Base-by-base conservation (phyloP, 2,888 invertebrate genomes). In the Aelia acuminata region DNA sequence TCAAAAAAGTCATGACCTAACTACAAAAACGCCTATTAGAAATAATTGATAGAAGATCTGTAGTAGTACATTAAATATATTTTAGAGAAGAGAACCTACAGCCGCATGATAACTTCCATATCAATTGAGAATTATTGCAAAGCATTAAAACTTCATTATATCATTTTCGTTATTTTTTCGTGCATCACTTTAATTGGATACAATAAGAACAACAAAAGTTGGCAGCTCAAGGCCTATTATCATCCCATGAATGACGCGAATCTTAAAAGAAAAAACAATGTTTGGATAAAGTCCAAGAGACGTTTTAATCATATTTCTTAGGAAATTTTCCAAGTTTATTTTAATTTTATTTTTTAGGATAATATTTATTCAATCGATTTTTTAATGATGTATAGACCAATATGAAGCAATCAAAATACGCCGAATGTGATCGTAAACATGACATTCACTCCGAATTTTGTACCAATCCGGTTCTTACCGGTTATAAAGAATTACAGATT, bases 401-500 rank as follows among this genome's bases (percentile, higher is more conserved):
- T 57, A 57, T 57, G 57, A 13, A 26, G 57, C 26, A 26, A 57
- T 26, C 20, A 57, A 20, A 31, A 70, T 70, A 70, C 35, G 31
- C 20, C 63, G 18, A 18, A 70, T 70, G 8, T 22, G 20, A 35
- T 31, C 63, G 35, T 7, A 70, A 70, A 70, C 18, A 26, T 57
- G 57, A 4, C 26, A 70, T 70, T 35, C 63, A 18, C 35, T 31
- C 63, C 63, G 1, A 70, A 70, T 35, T 18, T 35, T 70, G 18
- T 5, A 70, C 35, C 31, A 20, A 70, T 70, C 63, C 63, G 63
- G 63, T 70, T 70, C 35, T 70, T 70, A 35, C 31, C 15, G 35
- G 31, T 70, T 70, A 35, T 3, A 70, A 35, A 70, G 35, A 70
- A 70, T 70, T 70, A 70, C 35, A 31, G 63, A 70, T 70, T 70